Evolutionary conservation across 2,888 invertebrate species (phyloP), one percentile per base, ranked within the genome.

Genomic region (Tenthredo amoena): DNA sequence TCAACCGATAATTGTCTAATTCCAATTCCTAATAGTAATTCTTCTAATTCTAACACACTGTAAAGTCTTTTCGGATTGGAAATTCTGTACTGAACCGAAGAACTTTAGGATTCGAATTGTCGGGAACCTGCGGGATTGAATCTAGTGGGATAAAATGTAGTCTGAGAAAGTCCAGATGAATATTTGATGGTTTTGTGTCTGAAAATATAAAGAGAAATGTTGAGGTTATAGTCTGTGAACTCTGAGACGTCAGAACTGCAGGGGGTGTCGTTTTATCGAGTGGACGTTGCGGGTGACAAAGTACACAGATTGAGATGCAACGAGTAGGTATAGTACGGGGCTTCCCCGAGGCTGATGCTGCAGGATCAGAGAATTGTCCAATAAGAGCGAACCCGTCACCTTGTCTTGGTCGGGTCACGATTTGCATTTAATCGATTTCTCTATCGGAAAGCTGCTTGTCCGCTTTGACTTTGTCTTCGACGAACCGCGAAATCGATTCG

Each of bases 391-490:
- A 12, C 31, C 26, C 77, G 77, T 50, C 77, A n/a, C 31, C 50
- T 50, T 77, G 77, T 55, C 77, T 77, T 77, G 31, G 47, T 31
- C 15, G 50, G 71, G 21, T 43, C 31, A 15, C 31, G 18, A 83
- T 72, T 72, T 85, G 83, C 55, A 83, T 85, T 83, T 72, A 72
- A 85, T 72, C 71, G 72, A 85, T 85, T 85, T 50, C 85, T 83
- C 58, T 77, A 77, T 77, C 77, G 50, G 62, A 21, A n/a, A 81
- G 34, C 76, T 40, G 76, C 26, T 26, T 31, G 77, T 50, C 34
- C 50, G 84, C 26, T 82, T 65, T 72, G 74, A 62, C 74, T 65
- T 65, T 18, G 68, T 71, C 31, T 68, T 65, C 65, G 65, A 47
- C 83, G 68, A 83, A 55, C 68, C 68, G 71, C 26, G 77, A 85